Evolutionary conservation across 2,113 vertebrate genomes (phyloP).

Genomic region (Machaerirhynchus nigripectus): DNA sequence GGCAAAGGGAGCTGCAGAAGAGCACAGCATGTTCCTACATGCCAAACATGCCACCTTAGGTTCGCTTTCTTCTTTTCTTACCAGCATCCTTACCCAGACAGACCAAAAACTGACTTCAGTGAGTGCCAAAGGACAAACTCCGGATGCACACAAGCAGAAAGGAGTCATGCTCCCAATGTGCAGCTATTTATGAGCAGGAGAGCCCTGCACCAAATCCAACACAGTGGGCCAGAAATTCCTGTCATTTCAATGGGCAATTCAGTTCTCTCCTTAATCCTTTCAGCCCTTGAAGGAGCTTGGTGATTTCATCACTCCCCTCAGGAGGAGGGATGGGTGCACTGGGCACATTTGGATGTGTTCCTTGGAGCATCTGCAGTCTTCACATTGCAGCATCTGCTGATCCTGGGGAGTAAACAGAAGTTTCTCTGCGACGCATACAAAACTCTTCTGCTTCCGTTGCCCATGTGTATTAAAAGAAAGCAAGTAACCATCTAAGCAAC

Average conservation of each 20-base stretch:
- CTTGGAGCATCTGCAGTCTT: neutral
- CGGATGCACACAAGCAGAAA: neutral
- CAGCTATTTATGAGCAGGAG: neutral
- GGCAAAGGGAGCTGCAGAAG: neutral
- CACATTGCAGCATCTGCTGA: neutral
- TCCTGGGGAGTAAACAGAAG: neutral
- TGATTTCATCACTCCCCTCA: neutral
- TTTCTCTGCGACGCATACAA: neutral
- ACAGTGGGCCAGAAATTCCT: neutral
- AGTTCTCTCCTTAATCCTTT: neutral
- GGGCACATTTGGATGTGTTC: neutral
- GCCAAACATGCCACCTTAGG: neutral
- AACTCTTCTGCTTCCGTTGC: neutral
- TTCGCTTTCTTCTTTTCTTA: neutral
- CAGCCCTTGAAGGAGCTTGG: neutral
- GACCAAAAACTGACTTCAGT: neutral
- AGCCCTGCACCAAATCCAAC: neutral
- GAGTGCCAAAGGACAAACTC: neutral
- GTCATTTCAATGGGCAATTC: neutral
- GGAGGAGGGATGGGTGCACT: neutral
- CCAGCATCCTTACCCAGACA: neutral
- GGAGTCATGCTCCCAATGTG: neutral
- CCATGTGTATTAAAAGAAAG: neutral
- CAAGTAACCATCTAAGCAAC: neutral
- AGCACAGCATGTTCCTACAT: fast-evolving